Evolutionary conservation across 2,888 invertebrate genomes (phyloP).

Genomic region (Caenorhabditis japonica): DNA sequence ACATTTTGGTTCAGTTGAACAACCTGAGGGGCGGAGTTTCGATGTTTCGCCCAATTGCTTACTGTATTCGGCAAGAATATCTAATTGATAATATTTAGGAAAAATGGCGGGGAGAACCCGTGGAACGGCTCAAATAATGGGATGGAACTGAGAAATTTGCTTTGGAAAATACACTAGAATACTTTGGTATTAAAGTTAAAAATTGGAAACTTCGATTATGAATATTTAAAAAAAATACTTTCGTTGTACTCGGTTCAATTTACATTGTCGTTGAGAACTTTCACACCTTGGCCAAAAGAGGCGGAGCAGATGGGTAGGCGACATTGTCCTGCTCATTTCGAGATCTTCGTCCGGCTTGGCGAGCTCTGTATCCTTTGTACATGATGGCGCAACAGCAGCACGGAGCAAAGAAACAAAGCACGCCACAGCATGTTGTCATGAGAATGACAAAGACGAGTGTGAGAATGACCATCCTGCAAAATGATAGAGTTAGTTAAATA

Average conservation of each 20-base stretch:
- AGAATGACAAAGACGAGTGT: constrained; percentile 61
- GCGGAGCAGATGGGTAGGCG: constrained; percentile 50
- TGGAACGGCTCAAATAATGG: not conserved
- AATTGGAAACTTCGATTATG: not conserved
- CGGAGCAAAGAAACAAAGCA: constrained; percentile 65
- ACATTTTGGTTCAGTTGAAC: too few species aligned
- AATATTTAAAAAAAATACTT: not conserved
- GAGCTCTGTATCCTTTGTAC: constrained; percentile 48
- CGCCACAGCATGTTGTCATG: constrained; percentile 62
- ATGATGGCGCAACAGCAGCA: constrained; percentile 64
- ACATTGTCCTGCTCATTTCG: constrained; percentile 28
- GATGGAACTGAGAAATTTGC: not conserved
- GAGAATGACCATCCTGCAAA: constrained; percentile 68
- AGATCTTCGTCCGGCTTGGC: constrained; percentile 40
- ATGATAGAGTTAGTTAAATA: too few species aligned
- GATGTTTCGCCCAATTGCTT: too few species aligned
- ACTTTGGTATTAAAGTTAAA: not conserved
- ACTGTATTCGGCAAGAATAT: too few species aligned
- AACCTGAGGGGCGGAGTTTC: too few species aligned
- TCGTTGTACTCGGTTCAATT: not conserved
- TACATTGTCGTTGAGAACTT: not conserved
- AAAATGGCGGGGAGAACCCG: constrained; percentile 6
- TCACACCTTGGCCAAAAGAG: constrained; percentile 52
- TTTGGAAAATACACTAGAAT: not conserved
- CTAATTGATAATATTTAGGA: not conserved